Percentiles rank a stretch among this genome's conserved stretches.
Conservation (phyloP, 2,113 vertebrate species). For the Tragulus kanchil region DNA sequence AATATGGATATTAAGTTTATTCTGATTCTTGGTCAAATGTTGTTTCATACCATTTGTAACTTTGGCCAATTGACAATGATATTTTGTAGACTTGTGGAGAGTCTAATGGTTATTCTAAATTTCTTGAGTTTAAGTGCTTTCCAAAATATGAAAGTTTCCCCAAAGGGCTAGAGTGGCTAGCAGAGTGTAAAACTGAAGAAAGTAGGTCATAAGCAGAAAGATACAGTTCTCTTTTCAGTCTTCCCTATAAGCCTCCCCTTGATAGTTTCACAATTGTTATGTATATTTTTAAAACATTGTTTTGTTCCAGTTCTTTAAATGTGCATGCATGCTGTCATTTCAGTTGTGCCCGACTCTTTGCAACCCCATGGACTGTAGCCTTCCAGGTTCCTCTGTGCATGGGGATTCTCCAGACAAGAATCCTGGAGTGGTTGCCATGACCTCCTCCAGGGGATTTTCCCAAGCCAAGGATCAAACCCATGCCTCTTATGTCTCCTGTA, state of each 20-base stretch:
- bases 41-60: not conserved
- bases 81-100: not conserved
- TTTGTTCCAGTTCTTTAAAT: not conserved
- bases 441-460: too few species aligned
- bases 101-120: not conserved
- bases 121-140: not conserved
- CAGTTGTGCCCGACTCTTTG: too few species aligned
- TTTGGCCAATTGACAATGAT: not conserved
- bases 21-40: not conserved
- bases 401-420: too few species aligned
- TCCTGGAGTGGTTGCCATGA: too few species aligned
- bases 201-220: not conserved
- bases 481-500: too few species aligned
- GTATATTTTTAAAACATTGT: not conserved
- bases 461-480: too few species aligned
- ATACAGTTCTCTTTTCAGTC: not conserved
- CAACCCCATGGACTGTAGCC: too few species aligned
- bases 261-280: not conserved
- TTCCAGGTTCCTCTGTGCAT: too few species aligned
- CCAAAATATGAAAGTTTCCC: not conserved
- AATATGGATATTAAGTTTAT: not conserved
- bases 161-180: not conserved
- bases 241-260: not conserved
- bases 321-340: too few species aligned
- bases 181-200: not conserved